Percentiles rank a stretch among this genome's conserved stretches.
Evolutionary conservation across 2,888 invertebrate species (phyloP).

Genomic region (Elmis aenea): DNA sequence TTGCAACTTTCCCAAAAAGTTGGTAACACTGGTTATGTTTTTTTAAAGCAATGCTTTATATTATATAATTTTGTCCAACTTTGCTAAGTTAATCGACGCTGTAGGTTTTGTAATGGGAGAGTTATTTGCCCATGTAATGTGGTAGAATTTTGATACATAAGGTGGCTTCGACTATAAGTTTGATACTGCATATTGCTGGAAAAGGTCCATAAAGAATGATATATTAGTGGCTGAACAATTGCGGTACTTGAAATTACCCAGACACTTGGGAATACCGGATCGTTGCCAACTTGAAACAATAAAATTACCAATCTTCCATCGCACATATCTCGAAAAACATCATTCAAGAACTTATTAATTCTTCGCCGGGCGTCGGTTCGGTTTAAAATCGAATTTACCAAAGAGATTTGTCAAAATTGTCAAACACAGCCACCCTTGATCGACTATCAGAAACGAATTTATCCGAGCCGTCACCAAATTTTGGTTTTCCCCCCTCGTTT

Average conservation of each 20-base stretch:
- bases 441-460: conserved; percentile 32
- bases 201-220: conserved; percentile 9
- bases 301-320: no score
- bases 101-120: no score
- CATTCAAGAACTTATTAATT: no score
- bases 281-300: conserved; percentile 5
- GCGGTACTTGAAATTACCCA: conserved; percentile 12
- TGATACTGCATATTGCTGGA: conserved; percentile 9
- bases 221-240: conserved; percentile 5
- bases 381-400: conserved; percentile 30
- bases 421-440: conserved; percentile 29
- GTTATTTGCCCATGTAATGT: no score
- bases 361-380: conserved; percentile 9
- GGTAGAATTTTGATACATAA: no score
- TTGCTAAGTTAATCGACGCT: no score
- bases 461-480: conserved; percentile 28
- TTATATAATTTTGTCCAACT: no score
- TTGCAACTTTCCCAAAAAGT: no score
- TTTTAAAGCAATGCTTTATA: no score
- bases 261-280: conserved; percentile 4
- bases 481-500: conserved; percentile 13
- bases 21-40: no score
- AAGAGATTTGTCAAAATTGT: conserved; percentile 37
- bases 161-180: conserved; percentile 5
- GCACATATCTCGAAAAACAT: no score